Evolutionary conservation across 2,888 invertebrate genomes (phyloP), one percentile per base, ranked within the genome.

Genomic region (Dysmachus trigonus): DNA sequence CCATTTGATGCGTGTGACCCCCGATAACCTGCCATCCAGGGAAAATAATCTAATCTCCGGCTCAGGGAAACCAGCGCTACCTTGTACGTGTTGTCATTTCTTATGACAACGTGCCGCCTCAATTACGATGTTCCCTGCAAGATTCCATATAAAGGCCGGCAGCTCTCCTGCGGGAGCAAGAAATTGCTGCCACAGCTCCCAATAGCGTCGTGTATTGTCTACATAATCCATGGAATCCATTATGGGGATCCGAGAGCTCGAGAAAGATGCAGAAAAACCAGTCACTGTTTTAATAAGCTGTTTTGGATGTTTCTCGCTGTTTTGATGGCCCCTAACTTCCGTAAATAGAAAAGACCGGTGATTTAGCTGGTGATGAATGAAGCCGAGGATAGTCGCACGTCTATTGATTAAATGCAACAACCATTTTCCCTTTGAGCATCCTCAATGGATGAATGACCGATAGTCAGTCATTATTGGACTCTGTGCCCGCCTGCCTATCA

Each of bases 361-460:
- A 76, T 38, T 76, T 76, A 76, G 76, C 76, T 22, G 22, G 76
- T 76, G 76, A 76, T 76, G 76, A 76, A 76, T 76, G 76, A 13
- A 76, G n/a, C 22, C 33, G 38, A 38, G 76, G 38, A 76, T 41
- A 38, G 76, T 35, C 62, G 62, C 62, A 22, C 27, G 27, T 62
- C 62, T 62, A 62, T 62, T 62, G 62, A 62, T 62, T 62, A 62
- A 62, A 62, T 62, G 62, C 62, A 76, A 22, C 62, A 76, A 22
- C 22, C 76, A 76, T 38, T 76, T 35, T 22, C 38, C 22, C 62
- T 62, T 76, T 76, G 76, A 38, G 33, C 35, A 38, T 76, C 38
- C 76, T 76, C 35, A 76, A 76, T 76, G 76, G 76, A 76, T 76
- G 76, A 76, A 76, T 76, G 76, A 38, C 76, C 76, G 38, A 31